Base-by-base conservation (phyloP, 2,113 vertebrate species). In the Prolemur simus region DNA sequence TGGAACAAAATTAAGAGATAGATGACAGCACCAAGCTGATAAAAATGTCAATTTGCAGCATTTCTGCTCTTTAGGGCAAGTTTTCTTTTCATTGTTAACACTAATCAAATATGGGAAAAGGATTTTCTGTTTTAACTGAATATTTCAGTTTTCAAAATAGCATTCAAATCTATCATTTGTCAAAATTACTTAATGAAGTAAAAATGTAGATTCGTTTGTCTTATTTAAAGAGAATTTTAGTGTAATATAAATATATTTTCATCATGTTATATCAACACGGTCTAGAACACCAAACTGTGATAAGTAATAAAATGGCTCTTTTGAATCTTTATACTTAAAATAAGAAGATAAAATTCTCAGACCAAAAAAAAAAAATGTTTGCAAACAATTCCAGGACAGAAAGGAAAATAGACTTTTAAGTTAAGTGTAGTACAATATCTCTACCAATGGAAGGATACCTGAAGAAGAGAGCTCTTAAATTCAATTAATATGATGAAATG, bases 41-140 rank as follows among this genome's bases (percentile, higher is more conserved):
- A 68, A 52, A 92, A 54, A 74, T 78, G 49, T 60, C 7, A 32
- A 20, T 73, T 93, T 68, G 92, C 12, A 97, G 58, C 68, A 80
- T 25, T 86, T 86, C 66, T 97, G 52, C 71, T 90, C 76, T 94
- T 94, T 52, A 56, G 14, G 2, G 39, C 3, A 90, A 82, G 0
- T 74, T 91, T 97, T 82, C 20, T 87, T 63, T 85, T 87, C 63
- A 83, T 64, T 37, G 8, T 69, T 52, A 71, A 88, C 80, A 37
- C 45, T 95, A 97, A 97, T 97, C 88, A 98, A 97, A 96, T 95
- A 97, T 96, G 96, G 94, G 89, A 96, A 97, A 95, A 96, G 77
- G 71, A 87, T 88, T 20, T 27, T 87, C 12, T 91, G 17, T 8
- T 58, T 64, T 96, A 94, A 84, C 71, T 94, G 66, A 95, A 94